Base-by-base conservation (phyloP, 2,888 invertebrate genomes). In the Nemapogon koenigi region DNA sequence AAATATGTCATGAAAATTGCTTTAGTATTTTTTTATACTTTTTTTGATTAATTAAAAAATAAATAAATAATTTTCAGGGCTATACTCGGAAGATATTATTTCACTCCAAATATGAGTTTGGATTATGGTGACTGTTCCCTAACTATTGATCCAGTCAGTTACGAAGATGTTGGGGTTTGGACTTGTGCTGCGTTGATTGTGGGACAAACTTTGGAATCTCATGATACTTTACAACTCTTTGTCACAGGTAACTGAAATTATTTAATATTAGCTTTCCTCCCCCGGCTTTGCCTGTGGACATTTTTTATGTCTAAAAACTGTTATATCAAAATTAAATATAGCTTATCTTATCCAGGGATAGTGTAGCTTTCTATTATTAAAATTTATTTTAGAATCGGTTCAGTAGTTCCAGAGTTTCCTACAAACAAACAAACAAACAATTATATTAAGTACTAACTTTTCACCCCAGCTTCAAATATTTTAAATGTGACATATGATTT, bases 111-210 rank as follows among this genome's bases (percentile, higher is more conserved):
- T 11, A 57, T 56, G 1, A 49, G 55, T 16, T 46, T 78, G 39
- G 52, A 64, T 43, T 53, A 61, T 16, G 81, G 81, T 1, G 78
- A 76, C 43, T 81, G 81, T 48, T 72, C 79, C 0, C 45, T 82
- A 18, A 71, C 59, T 11, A 73, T 82, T 22, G 52, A 46, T 4
- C 49, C 57, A 1, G 59, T 73, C 1, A 19, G 40, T 10, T 45
- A 45, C 0, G 63, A 69, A 4, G 79, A 82, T 41, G 41, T 63
- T 6, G 81, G 81, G 1, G 47, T 49, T 14, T 82, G 81, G 81
- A 69, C 64, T 0, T 82, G 81, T 38, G 79, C 71, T 1, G 76
- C 63, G 1, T 42, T 68, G 7, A 49, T 78, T 10, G 56, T 64
- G 15, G 56, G 59, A 8, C 55, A 62, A 1, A 18, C 43, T 2